Evolutionary conservation across 2,888 invertebrate genomes (phyloP).

Genomic region (Theretra japonica): DNA sequence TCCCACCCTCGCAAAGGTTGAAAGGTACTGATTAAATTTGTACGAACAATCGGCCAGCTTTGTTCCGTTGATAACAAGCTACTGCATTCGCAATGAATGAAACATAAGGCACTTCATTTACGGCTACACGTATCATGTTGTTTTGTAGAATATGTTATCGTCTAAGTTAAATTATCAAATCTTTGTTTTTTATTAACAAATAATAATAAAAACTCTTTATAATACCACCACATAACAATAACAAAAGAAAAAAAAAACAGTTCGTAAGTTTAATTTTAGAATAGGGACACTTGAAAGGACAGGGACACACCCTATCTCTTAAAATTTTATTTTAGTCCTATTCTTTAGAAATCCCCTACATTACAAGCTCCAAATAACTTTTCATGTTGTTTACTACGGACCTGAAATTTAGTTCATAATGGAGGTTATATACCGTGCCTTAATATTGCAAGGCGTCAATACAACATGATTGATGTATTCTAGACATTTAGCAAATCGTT

Average conservation of each 20-base stretch:
- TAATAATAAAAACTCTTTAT: too few relatives aligned
- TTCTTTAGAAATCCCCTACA: too few relatives aligned
- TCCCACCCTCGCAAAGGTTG: conserved; percentile 47
- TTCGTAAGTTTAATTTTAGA: neutral
- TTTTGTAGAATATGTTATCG: neutral
- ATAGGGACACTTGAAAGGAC: too few relatives aligned
- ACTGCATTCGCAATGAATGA: conserved; percentile 65
- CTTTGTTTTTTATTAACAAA: too few relatives aligned
- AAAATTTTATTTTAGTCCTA: too few relatives aligned
- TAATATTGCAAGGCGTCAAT: neutral
- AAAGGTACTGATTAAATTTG: conserved; percentile 76
- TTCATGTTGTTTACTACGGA: too few relatives aligned
- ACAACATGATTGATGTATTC: neutral
- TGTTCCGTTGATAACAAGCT: conserved; percentile 60
- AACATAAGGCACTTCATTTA: conserved; percentile 35
- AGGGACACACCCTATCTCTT: too few relatives aligned
- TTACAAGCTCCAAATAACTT: too few relatives aligned
- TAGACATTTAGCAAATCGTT: neutral
- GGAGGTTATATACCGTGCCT: too few relatives aligned
- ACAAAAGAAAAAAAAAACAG: neutral
- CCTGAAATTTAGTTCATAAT: too few relatives aligned
- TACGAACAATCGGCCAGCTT: conserved; percentile 74
- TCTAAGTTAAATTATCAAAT: neutral
- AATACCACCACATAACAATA: too few relatives aligned
- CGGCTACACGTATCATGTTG: neutral